These are phyloP conservation scores for Bilobella aurantiaca DNA, from an alignment of 1,140 invertebrate genomes.

Conservation along the genomic window DNA sequence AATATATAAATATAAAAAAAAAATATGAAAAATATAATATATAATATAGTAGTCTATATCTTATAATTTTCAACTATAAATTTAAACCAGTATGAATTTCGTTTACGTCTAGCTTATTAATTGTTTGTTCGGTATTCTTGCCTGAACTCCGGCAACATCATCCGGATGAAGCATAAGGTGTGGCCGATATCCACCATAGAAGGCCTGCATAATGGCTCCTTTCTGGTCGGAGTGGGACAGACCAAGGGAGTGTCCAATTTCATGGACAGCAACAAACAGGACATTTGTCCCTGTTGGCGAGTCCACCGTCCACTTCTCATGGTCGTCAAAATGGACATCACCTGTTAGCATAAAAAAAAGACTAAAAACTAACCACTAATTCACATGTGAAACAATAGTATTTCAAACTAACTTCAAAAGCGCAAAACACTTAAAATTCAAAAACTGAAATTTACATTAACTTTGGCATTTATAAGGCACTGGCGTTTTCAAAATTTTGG, in stretches of 20 bases:
- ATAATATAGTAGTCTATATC: no score
- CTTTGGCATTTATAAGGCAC: no score
- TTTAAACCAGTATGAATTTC: neutral
- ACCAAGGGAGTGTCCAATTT: slow-evolving; percentile 86
- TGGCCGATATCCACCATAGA: slow-evolving; percentile 54
- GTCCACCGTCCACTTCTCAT: slow-evolving; percentile 42
- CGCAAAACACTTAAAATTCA: no score
- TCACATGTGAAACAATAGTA: no score
- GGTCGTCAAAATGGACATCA: slow-evolving; percentile 84
- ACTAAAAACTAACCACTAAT: no score
- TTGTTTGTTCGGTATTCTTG: neutral
- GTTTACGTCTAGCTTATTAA: neutral
- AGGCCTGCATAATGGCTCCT: slow-evolving; percentile 84
- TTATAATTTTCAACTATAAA: neutral
- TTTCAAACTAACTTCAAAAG: no score
- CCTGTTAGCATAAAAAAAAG: no score
- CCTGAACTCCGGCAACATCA: slow-evolving; percentile 23
- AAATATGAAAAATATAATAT: no score
- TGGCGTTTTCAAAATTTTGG: no score
- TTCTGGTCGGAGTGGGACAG: slow-evolving; percentile 74
- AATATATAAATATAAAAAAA: no score
- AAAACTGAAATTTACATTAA: no score
- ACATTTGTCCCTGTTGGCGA: slow-evolving; percentile 44
- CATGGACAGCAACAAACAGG: slow-evolving; percentile 71
- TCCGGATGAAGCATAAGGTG: slow-evolving; percentile 17